phyloP scores from a whole-genome alignment of 2,888 invertebrate genomes.

The Aphrophora alni region DNA sequence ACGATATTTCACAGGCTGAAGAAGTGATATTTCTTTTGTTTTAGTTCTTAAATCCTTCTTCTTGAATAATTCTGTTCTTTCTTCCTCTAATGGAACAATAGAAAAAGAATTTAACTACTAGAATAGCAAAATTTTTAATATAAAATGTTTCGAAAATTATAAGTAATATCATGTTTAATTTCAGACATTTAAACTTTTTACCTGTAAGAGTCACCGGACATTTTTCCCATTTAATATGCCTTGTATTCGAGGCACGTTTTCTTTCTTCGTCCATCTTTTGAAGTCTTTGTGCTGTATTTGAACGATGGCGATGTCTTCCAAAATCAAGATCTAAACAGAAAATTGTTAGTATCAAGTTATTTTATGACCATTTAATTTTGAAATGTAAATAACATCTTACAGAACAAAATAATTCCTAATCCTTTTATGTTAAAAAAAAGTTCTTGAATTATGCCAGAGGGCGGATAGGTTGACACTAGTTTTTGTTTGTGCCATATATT shows the following conservation, averaged over 20 bases:
- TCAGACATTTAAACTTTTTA: too few species aligned
- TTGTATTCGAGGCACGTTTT: slow-evolving; percentile 78
- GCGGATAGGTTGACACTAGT: too few species aligned
- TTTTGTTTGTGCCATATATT: too few species aligned
- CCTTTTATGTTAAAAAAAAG: too few species aligned
- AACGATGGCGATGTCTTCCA: slow-evolving; percentile 69
- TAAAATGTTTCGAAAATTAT: too few species aligned
- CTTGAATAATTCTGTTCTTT: slow-evolving; percentile 64
- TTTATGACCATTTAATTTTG: too few species aligned
- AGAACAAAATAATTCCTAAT: too few species aligned
- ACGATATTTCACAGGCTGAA: slow-evolving; percentile 21
- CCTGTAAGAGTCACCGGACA: slow-evolving; percentile 61
- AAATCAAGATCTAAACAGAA: slow-evolving; percentile 58
- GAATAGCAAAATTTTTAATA: slow-evolving; percentile 20
- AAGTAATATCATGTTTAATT: too few species aligned
- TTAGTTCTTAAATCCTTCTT: slow-evolving; percentile 54
- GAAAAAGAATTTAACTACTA: slow-evolving; percentile 41
- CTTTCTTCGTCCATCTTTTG: slow-evolving; percentile 89
- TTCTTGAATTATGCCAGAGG: too few species aligned
- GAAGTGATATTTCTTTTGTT: slow-evolving; percentile 53
- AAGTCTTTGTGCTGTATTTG: slow-evolving; percentile 86
- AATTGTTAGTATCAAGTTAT: too few species aligned
- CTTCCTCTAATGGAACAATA: slow-evolving; percentile 64
- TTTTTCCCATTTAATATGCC: slow-evolving; percentile 75
- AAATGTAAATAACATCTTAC: too few species aligned